Percentiles rank a stretch among this genome's conserved stretches.
Conservation (phyloP, 2,888 invertebrate genomes). For the Chalcosyrphus nemorum region DNA sequence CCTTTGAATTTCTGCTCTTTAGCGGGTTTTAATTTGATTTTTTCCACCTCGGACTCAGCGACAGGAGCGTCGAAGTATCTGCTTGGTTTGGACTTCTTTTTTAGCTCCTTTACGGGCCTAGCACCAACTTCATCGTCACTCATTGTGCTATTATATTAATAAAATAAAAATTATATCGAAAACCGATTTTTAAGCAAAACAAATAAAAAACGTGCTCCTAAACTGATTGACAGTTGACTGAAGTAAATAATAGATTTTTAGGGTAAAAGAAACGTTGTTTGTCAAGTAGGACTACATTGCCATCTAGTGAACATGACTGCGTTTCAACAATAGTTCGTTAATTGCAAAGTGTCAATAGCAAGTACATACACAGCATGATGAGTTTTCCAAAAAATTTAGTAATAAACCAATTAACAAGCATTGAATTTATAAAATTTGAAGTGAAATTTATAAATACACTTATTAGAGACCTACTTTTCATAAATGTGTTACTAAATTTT, state of each 20-base stretch:
- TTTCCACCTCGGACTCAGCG: constrained; percentile 71
- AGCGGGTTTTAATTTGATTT: constrained; percentile 75
- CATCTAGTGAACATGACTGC: too few species aligned
- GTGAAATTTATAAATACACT: too few species aligned
- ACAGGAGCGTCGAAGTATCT: constrained; percentile 75
- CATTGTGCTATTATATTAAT: constrained; percentile 15
- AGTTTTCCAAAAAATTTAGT: too few species aligned
- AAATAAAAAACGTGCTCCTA: constrained; percentile 45
- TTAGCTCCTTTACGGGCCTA: neutral
- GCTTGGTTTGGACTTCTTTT: constrained; percentile 10
- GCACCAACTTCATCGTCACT: neutral
- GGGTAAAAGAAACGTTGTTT: neutral
- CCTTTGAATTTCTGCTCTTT: constrained; percentile 76
- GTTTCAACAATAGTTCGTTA: too few species aligned
- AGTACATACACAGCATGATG: too few species aligned
- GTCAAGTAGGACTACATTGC: too few species aligned
- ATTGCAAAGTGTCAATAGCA: too few species aligned
- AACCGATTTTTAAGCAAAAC: neutral
- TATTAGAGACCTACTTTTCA: too few species aligned
- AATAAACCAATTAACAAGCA: too few species aligned
- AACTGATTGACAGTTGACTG: neutral
- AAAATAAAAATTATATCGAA: neutral
- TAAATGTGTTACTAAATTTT: too few species aligned
- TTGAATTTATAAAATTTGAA: too few species aligned
- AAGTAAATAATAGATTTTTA: neutral